These are phyloP conservation scores for Tenthredo mesomela DNA, from an alignment of 2,888 invertebrate species.

Conservation along the genomic window DNA sequence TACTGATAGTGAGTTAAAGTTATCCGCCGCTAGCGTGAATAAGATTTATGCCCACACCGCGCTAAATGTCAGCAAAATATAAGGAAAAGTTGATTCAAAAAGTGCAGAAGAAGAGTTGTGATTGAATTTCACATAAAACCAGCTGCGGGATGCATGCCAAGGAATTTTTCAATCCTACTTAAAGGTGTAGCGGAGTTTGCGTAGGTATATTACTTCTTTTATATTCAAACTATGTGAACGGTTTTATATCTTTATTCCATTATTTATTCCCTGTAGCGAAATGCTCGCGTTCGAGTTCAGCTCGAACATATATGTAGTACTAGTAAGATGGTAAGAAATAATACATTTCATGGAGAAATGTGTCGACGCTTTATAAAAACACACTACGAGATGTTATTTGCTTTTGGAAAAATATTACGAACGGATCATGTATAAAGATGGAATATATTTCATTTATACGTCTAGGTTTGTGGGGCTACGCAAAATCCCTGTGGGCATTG, in stretches of 20 bases:
- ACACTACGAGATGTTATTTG: not conserved
- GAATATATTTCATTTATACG: not conserved
- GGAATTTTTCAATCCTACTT: constrained; percentile 1
- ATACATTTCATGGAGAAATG: constrained; percentile 11
- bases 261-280: constrained; percentile 26
- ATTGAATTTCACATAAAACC: not conserved
- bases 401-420: constrained; percentile 12
- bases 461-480: not conserved
- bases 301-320: not conserved
- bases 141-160: not conserved
- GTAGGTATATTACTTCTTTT: not conserved
- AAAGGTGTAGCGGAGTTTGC: constrained; percentile 12
- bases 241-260: constrained; percentile 39
- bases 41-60: not conserved
- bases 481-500: not conserved
- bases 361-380: not conserved
- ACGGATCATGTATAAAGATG: not conserved
- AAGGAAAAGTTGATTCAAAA: not conserved
- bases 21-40: not conserved
- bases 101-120: not conserved
- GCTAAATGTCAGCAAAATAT: not conserved
- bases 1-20: constrained; percentile 1
- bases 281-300: constrained; percentile 9
- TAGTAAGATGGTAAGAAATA: not conserved
- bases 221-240: constrained; percentile 30